Conservation (phyloP, 2,888 invertebrate species). For the Subacronicta megacephala region DNA sequence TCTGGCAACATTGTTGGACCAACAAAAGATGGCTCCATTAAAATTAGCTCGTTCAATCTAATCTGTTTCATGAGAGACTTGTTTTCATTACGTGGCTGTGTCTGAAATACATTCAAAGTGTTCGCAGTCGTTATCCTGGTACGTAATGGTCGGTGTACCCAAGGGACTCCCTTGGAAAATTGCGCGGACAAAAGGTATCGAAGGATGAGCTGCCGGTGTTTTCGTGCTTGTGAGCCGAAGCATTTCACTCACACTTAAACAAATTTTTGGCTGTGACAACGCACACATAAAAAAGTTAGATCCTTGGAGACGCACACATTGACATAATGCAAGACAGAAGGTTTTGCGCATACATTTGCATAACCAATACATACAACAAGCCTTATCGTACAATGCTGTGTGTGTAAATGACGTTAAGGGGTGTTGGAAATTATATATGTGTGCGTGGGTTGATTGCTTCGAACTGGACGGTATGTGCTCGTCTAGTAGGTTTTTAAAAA, state of each 20-base stretch:
- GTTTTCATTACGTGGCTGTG: conserved; percentile 58
- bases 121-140: conserved; percentile 59
- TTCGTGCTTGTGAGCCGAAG: conserved; percentile 25
- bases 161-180: conserved; percentile 51
- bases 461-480: conserved; percentile 22
- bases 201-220: conserved; percentile 45
- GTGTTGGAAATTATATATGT: conserved; percentile 10
- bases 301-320: conserved; percentile 7
- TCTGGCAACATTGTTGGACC: conserved; percentile 35
- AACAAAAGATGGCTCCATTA: conserved; percentile 54
- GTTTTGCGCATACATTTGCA: conserved; percentile 26
- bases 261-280: neutral
- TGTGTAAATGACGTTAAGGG: conserved; percentile 10
- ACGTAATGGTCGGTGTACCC: conserved; percentile 63
- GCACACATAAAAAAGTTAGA: conserved; percentile 7
- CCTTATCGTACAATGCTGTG: neutral
- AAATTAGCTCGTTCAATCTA: conserved; percentile 63
- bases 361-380: conserved; percentile 4
- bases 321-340: conserved; percentile 24
- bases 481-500: conserved; percentile 44
- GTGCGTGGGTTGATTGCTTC: conserved; percentile 44
- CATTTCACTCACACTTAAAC: conserved; percentile 21
- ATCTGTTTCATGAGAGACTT: conserved; percentile 57
- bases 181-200: conserved; percentile 51
- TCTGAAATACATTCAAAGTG: conserved; percentile 65